Conservation (phyloP, 1,140 invertebrate genomes). For the Trichonephila inaurata region DNA sequence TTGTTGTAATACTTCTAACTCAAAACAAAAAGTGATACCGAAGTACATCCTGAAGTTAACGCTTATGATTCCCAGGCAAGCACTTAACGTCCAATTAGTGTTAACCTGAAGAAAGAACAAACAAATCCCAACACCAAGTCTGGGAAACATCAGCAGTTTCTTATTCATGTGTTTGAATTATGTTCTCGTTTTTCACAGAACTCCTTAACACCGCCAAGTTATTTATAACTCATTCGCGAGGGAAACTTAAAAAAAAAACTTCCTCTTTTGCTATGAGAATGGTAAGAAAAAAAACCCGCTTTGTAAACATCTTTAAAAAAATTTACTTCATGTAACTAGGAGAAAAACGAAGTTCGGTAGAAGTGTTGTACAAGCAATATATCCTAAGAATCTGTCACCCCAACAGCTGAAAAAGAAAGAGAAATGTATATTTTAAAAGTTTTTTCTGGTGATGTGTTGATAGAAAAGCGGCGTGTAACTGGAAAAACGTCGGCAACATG, state of each 20-base stretch:
- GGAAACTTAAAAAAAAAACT: background rate
- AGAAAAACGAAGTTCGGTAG: background rate
- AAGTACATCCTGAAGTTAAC: background rate
- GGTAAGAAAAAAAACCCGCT: background rate
- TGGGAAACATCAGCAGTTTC: background rate
- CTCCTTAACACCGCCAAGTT: background rate
- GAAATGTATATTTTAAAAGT: constrained; percentile 15
- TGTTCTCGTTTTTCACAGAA: background rate
- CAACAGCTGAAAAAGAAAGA: background rate
- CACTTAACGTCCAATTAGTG: no score
- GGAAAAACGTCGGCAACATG: background rate
- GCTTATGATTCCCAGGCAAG: background rate
- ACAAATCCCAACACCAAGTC: background rate
- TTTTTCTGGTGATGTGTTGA: background rate
- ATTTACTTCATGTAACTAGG: background rate
- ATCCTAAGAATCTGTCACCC: background rate
- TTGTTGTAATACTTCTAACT: background rate
- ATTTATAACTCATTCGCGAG: background rate
- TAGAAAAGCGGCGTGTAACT: background rate
- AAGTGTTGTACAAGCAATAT: background rate
- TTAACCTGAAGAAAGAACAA: background rate
- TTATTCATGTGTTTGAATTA: constrained; percentile 1
- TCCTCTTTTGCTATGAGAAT: background rate
- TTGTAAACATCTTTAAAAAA: background rate
- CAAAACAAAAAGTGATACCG: background rate